These are phyloP conservation scores for Leptarthrus brevirostris DNA, from an alignment of 2,888 invertebrate species.

Conservation along the genomic window DNA sequence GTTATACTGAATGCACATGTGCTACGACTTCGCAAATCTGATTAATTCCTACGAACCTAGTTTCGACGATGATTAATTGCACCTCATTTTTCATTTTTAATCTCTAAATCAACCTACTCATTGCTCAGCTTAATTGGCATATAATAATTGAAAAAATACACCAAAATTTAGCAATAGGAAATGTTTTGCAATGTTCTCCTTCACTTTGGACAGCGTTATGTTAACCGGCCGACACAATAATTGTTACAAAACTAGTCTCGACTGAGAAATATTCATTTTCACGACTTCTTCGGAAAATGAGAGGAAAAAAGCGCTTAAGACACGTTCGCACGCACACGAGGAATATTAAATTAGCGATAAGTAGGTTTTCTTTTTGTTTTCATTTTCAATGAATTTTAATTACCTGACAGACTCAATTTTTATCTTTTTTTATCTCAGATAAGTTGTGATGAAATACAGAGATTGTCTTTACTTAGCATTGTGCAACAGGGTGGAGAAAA, in stretches of 20 bases:
- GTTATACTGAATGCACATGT: too few species aligned
- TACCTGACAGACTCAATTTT: neutral
- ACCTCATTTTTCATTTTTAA: neutral
- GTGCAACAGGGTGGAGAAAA: conserved; percentile 5
- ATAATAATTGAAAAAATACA: conserved; percentile 8
- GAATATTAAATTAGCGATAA: conserved; percentile 1
- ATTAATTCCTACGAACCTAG: neutral
- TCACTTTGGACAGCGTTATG: conserved; percentile 1
- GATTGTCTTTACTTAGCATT: neutral
- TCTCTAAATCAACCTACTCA: neutral
- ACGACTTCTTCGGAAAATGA: conserved; percentile 29
- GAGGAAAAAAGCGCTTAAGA: neutral
- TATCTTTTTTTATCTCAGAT: neutral
- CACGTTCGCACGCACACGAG: conserved; percentile 37
- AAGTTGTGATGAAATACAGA: conserved; percentile 4
- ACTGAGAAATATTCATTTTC: conserved; percentile 23
- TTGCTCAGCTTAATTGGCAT: conserved; percentile 17
- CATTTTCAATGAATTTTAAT: conserved; percentile 27
- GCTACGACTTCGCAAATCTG: neutral
- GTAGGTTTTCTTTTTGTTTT: neutral
- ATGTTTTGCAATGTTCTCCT: conserved; percentile 11
- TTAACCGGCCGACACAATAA: neutral
- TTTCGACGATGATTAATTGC: conserved; percentile 25
- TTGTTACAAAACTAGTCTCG: conserved; percentile 20
- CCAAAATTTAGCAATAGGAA: conserved; percentile 18